Evolutionary conservation across 2,797 vertebrate genomes (phyloP), one percentile per base, ranked within the genome.

Genomic region (Labroides dimidiatus): DNA sequence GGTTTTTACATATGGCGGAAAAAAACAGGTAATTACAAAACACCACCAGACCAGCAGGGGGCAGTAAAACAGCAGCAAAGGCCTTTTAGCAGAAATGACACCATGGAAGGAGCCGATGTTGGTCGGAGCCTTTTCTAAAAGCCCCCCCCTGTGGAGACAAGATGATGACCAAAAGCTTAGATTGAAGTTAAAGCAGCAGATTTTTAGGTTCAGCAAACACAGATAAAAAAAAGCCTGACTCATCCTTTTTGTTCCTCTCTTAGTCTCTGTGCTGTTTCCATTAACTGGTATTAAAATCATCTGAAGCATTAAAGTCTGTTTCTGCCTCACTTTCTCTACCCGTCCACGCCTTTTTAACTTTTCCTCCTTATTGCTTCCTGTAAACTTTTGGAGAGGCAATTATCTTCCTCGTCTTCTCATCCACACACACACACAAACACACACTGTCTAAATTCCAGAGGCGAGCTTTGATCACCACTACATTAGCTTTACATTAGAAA

Each of bases 401-500:
- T 81, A 85, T 89, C 77, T 75, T 39, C 58, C 23, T 69, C 36
- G 55, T 44, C 48, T 61, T 55, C 58, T 67, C 70, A 76, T 69
- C 20, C 45, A 42, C 62, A 52, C 79, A 47, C 69, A 69, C 77
- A 56, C 61, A 61, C 56, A 69, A 39, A 52, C 64, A 54, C 36
- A 27, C 51, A 51, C 36, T 30, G 13, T 79, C 82, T 65, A 65
- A 77, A 89, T 84, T 87, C 86, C 82, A 78, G 76, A 83, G 84
- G 78, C 86, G 78, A 77, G 78, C 84, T 87, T 86, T 91, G 85
- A 93, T 89, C 87, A 81, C 85, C 90, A 90, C 67, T 85, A 90
- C 93, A 93, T 94, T 93, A 93, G 88, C 93, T 87, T 87, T 92
- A 90, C 89, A 93, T 93, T 93, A 94, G 85, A 89, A 86, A 88